Evolutionary conservation across 2,113 vertebrate species (phyloP).

Genomic region (Xenopus borealis): DNA sequence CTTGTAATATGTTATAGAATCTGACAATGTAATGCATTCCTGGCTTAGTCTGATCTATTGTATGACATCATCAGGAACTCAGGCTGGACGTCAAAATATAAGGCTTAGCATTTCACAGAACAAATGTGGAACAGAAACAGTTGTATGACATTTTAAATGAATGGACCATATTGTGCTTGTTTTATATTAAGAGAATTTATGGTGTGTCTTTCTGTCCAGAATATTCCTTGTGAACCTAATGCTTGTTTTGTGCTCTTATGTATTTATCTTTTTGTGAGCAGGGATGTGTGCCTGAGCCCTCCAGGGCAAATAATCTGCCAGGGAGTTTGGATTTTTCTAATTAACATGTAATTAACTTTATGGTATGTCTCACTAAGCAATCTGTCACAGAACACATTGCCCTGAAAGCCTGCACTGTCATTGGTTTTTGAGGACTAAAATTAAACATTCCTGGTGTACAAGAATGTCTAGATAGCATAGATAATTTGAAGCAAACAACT

Average conservation of each 20-base stretch:
- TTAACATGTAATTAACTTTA: conserved; percentile 2
- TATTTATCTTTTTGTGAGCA: neutral
- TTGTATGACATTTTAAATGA: no score
- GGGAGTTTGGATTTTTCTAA: neutral
- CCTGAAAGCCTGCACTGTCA: neutral
- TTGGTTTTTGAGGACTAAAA: neutral
- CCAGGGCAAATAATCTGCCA: neutral
- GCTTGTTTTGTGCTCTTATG: neutral
- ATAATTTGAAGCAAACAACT: no score
- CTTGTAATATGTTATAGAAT: no score
- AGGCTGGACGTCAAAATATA: no score
- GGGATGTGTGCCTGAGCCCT: neutral
- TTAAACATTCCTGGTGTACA: neutral
- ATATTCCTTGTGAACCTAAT: neutral
- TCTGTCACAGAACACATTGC: neutral
- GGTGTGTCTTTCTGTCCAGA: neutral
- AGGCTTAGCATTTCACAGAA: no score
- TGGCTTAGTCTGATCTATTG: no score
- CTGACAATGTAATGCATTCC: no score
- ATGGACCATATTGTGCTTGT: no score
- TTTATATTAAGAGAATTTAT: neutral
- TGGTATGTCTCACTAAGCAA: neutral
- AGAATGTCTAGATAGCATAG: no score
- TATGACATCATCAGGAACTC: no score
- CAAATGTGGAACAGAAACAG: no score